Conservation (phyloP, 2,888 invertebrate species). For the Erynnis tages region DNA sequence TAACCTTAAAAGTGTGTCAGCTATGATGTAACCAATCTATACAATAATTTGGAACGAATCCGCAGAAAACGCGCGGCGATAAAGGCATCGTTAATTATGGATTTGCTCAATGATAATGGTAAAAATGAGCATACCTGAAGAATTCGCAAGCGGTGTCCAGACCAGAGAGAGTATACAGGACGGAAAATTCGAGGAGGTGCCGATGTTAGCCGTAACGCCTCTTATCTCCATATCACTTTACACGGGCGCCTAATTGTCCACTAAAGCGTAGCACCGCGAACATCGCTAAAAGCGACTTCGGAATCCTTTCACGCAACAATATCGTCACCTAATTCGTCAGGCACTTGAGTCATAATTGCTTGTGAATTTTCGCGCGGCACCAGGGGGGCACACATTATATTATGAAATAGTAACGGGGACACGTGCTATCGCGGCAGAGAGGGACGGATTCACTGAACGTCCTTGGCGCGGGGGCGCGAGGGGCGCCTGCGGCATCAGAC, state of each 20-base stretch:
- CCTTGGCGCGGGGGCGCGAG: slow-evolving; percentile 78
- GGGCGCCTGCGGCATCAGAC: slow-evolving; percentile 82
- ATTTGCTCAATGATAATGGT: too few species aligned
- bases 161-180: slow-evolving; percentile 68
- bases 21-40: slow-evolving; percentile 17
- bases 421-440: slow-evolving; percentile 81
- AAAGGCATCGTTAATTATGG: too few species aligned
- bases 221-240: slow-evolving; percentile 78
- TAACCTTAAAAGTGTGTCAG: slow-evolving; percentile 8
- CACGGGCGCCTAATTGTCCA: slow-evolving; percentile 67
- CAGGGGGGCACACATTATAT: slow-evolving; percentile 78
- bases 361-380: slow-evolving; percentile 78
- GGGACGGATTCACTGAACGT: slow-evolving; percentile 82
- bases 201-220: slow-evolving; percentile 58
- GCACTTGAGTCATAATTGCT: slow-evolving; percentile 79
- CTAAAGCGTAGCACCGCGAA: slow-evolving; percentile 57
- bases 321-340: slow-evolving; percentile 73
- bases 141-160: slow-evolving; percentile 58
- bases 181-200: slow-evolving; percentile 71
- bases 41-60: slow-evolving; percentile 12
- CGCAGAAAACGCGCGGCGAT: too few species aligned
- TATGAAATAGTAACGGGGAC: slow-evolving; percentile 78
- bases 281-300: slow-evolving; percentile 66
- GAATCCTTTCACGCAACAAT: slow-evolving; percentile 73
- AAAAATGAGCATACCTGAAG: slow-evolving; percentile 59